Percentiles rank a stretch among this genome's conserved stretches.
These are phyloP conservation scores for Ceratina australensis DNA, from an alignment of 1,140 invertebrate genomes.

Conservation along the genomic window DNA sequence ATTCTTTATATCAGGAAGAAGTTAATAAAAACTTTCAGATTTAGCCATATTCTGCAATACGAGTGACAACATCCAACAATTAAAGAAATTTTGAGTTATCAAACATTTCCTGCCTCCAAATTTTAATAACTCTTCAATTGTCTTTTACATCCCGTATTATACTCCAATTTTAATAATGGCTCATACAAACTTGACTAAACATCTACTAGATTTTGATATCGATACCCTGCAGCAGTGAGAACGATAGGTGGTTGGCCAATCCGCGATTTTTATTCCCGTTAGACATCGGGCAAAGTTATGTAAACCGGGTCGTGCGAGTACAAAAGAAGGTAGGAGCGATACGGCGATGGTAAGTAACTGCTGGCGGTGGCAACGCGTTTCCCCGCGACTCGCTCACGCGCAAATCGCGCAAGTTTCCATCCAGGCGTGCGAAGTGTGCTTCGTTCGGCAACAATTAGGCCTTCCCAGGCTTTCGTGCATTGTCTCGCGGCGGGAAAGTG, in stretches of 20 bases:
- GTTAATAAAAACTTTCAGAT: no score
- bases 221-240: background rate
- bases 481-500: constrained; percentile 68
- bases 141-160: no score
- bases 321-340: constrained; percentile 16
- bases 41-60: no score
- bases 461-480: constrained; percentile 70
- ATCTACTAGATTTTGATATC: background rate
- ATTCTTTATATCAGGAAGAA: no score
- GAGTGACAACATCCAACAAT: no score
- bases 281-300: constrained; percentile 64
- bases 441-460: constrained; percentile 65
- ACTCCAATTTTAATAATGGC: no score
- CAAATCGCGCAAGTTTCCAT: constrained; percentile 49
- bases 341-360: no score
- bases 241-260: constrained; percentile 45
- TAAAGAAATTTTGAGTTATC: no score
- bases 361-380: constrained; percentile 10
- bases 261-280: constrained; percentile 46
- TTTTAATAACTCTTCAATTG: no score
- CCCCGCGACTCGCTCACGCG: background rate
- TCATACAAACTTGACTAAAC: background rate
- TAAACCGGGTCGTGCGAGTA: constrained; percentile 72
- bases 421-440: constrained; percentile 68
- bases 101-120: no score